Conservation (phyloP, 2,797 vertebrate species). For the Hybognathus amarus region DNA sequence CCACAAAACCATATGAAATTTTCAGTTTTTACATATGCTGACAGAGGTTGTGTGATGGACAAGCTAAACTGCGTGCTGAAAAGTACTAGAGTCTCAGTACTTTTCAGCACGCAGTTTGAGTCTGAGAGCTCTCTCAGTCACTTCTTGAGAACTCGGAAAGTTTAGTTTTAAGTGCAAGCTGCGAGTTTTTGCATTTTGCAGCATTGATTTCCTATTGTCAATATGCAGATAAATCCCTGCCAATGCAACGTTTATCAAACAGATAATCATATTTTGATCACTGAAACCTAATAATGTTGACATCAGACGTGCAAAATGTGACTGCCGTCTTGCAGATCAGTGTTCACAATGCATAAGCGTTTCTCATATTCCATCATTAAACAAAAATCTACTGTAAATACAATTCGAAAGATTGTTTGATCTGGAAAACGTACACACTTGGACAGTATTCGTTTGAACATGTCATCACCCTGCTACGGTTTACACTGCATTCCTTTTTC, state of each 20-base stretch:
- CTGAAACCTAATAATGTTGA: neutral
- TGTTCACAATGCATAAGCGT: slow-evolving; percentile 4
- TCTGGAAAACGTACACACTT: slow-evolving; percentile 13
- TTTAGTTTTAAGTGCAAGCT: neutral
- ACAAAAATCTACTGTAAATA: slow-evolving; percentile 41
- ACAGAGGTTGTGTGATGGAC: slow-evolving; percentile 19
- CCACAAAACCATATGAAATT: slow-evolving; percentile 20
- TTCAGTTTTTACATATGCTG: neutral
- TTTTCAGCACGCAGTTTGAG: no score
- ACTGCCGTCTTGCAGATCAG: neutral
- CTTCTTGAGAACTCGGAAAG: neutral
- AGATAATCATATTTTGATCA: neutral
- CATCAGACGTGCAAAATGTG: neutral
- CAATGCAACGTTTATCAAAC: neutral
- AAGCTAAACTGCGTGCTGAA: neutral
- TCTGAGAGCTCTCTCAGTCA: no score
- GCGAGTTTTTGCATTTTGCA: neutral
- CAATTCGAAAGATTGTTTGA: slow-evolving; percentile 24
- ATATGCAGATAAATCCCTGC: neutral
- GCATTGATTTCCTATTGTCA: neutral
- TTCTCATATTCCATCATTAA: slow-evolving; percentile 41
- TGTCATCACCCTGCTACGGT: slow-evolving; percentile 47
- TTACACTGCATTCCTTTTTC: slow-evolving; percentile 73
- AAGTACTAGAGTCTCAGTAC: neutral
- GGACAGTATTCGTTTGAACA: slow-evolving; percentile 46